Base-by-base conservation (phyloP, 2,797 vertebrate genomes). In the Odontamblyopus rebecca region DNA sequence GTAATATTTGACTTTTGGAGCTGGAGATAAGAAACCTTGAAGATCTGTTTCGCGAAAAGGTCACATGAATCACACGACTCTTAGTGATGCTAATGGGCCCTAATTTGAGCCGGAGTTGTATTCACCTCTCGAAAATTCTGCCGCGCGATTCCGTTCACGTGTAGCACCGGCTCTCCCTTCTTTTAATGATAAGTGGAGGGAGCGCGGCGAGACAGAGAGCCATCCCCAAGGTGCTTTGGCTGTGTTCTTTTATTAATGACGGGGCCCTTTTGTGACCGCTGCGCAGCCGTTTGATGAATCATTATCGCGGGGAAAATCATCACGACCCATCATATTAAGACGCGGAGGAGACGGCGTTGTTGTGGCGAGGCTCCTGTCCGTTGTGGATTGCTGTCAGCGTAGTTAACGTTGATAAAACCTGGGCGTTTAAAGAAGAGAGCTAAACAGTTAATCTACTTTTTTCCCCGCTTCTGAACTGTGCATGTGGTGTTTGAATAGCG, bases 201-300 rank as follows among this genome's bases (percentile, higher is more conserved):
- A 86, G 82, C 79, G 59, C 83, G 81, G 1, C 44, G 63, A 15
- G 61, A 63, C 63, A 8, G 30, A 8, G 30, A 64, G 75, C 77
- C 72, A 78, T 91, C 89, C 89, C 90, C 81, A 90, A 91, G 84
- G 90, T 90, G 87, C 81, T 86, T 88, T 82, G 86, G 83, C 88
- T 91, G 86, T 93, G 86, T 93, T 93, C 89, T 93, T 92, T 93
- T 93, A 93, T 93, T 94, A 93, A 94, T 92, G 92, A 92, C 91
- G 87, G 51, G 83, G 90, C 84, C 88, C 87, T 90, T 92, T 92
- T 86, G 86, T 86, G 86, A 89, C 86, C 88, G 82, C 85, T 23
- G 70, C 72, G n/a, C 73, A 76, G 79, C 72, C 84, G 86, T 91
- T 88, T 91, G 88, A 91, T 91, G 89, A 91, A 85, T 91, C 89